Base-by-base conservation (phyloP, 2,888 invertebrate species). In the Parasteatoda lunata region DNA sequence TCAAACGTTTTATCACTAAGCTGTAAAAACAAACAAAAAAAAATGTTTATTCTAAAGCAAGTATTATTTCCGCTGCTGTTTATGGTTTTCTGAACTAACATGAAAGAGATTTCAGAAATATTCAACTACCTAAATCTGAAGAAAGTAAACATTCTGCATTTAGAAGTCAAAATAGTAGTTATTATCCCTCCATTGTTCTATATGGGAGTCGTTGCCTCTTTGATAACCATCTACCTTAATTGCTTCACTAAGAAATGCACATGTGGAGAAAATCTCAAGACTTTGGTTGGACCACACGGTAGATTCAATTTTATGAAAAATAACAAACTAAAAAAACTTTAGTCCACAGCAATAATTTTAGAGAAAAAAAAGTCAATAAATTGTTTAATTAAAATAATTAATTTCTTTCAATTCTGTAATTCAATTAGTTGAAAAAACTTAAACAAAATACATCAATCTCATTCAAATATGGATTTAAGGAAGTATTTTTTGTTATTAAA, bases 111-210 rank as follows among this genome's bases (percentile, higher is more conserved):
- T 30, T 30, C n/a, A n/a, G 8, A 59, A 59, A 59, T 59, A 9
- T n/a, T 59, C 59, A 59, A 13, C 9, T 59, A 13, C 11, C n/a
- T 59, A 59, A 59, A 59, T 59, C 11, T 9, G 59, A 59, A 59
- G 8, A n/a, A n/a, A 59, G 59, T 59, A 59, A 59, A 59, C 59
- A n/a, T 59, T 59, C 59, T 7, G 8, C 59, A 13, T n/a, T 59
- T 45, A 15, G 48, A 45, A 3, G 49, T n/a, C 13, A 52, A 77
- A 77, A 77, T 77, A 52, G 77, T 66, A 45, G 77, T 77, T 51
- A 77, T 77, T 77, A 77, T 15, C 13, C 52, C 30, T 45, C 68
- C 51, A 64, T 68, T 68, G 64, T 68, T 76, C 49, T 3, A 49
- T 9, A 13, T 9, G 54, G 7, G 45, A 52, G 77, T 68, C 45